Conservation (phyloP, 1,140 invertebrate species). For the Branchinecta lynchi region DNA sequence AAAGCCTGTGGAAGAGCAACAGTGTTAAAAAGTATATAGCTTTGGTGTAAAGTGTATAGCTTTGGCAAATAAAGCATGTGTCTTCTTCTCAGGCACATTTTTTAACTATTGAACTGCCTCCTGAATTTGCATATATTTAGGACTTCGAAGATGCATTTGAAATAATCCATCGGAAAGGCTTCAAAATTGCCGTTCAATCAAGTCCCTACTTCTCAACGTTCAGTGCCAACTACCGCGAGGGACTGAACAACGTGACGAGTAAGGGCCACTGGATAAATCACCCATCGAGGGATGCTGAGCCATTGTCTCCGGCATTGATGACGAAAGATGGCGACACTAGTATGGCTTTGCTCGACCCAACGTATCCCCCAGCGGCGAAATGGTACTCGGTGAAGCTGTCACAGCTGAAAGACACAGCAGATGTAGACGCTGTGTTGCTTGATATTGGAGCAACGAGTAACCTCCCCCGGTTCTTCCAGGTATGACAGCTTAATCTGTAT, state of each 20-base stretch:
- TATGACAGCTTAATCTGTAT: too few species aligned
- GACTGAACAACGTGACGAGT: conserved; percentile 37
- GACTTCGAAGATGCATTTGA: conserved; percentile 53
- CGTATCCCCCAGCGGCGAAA: conserved; percentile 54
- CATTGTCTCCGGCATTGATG: conserved; percentile 53
- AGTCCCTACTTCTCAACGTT: conserved; percentile 75
- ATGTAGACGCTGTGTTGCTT: conserved; percentile 75
- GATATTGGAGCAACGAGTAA: conserved; percentile 75
- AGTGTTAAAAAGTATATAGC: too few species aligned
- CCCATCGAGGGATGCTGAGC: conserved; percentile 46
- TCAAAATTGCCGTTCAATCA: conserved; percentile 62
- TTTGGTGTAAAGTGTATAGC: too few species aligned
- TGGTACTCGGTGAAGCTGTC: conserved; percentile 64
- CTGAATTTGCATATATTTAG: background rate
- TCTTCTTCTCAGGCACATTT: too few species aligned
- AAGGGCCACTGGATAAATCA: conserved; percentile 45
- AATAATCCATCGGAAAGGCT: conserved; percentile 62
- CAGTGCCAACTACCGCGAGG: conserved; percentile 56
- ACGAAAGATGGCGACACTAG: conserved; percentile 56
- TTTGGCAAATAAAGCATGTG: too few species aligned
- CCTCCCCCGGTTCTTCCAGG: conserved; percentile 65
- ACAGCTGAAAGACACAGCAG: conserved; percentile 48
- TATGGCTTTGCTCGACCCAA: conserved; percentile 65
- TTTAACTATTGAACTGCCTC: too few species aligned
- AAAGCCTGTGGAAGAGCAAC: too few species aligned